A percentile compares a stretch with the other conserved stretches of the same genome.
phyloP scores from a whole-genome alignment of 2,888 invertebrate genomes.

The Choristoneura rosaceana region DNA sequence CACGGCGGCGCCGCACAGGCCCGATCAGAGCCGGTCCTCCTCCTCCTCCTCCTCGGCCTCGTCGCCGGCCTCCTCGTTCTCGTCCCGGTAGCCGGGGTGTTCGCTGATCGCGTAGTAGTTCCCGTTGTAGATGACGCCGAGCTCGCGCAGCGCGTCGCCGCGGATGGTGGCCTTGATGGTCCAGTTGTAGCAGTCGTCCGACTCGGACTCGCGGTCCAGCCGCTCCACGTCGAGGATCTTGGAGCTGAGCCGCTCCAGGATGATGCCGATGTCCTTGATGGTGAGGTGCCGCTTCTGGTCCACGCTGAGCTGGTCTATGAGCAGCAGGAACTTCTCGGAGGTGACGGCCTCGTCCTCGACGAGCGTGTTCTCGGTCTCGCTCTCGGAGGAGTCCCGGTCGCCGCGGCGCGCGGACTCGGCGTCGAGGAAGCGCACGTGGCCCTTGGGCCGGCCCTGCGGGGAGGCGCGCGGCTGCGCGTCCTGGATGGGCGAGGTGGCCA shows the following conservation, averaged over 20 bases:
- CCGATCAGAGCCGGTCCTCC: slow-evolving; percentile 88
- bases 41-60: slow-evolving; percentile 94
- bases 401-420: slow-evolving; percentile 87
- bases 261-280: slow-evolving; percentile 98
- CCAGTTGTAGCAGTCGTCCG: slow-evolving; percentile 98
- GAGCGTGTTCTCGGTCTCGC: slow-evolving; percentile 96
- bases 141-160: slow-evolving; percentile 95
- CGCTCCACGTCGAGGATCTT: slow-evolving; percentile 97
- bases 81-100: slow-evolving; percentile 97
- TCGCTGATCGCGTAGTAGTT: slow-evolving; percentile 98
- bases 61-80: slow-evolving; percentile 93
- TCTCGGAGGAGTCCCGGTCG: slow-evolving; percentile 95
- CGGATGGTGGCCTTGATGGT: slow-evolving; percentile 98
- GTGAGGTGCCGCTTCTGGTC: slow-evolving; percentile 96
- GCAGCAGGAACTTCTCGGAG: slow-evolving; percentile 95
- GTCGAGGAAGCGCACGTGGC: slow-evolving; percentile 94
- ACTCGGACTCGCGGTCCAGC: slow-evolving; percentile 95
- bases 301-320: slow-evolving; percentile 96
- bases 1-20: slow-evolving; percentile 83
- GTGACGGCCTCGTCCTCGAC: slow-evolving; percentile 96
- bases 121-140: slow-evolving; percentile 97
- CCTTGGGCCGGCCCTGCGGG: slow-evolving; percentile 89
- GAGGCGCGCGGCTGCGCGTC: slow-evolving; percentile 89
- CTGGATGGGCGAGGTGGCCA: slow-evolving; percentile 96
- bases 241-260: slow-evolving; percentile 95